These are phyloP conservation scores for Lamellibrachia luymesi DNA, from an alignment of 1,140 invertebrate genomes.

Conservation along the genomic window DNA sequence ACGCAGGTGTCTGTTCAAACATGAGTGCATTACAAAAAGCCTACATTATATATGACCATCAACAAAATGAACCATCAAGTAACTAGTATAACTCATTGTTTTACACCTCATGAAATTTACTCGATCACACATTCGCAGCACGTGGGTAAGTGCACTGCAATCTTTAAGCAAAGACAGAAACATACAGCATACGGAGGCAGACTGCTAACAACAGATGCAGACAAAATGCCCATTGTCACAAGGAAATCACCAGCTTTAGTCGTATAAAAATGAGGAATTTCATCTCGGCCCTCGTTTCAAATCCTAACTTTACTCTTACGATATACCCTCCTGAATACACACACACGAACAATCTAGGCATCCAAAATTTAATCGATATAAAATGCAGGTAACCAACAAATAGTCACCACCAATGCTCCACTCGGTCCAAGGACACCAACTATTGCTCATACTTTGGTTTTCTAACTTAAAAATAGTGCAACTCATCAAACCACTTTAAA, in stretches of 20 bases:
- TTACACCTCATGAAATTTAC: background rate
- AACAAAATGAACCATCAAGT: background rate
- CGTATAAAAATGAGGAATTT: background rate
- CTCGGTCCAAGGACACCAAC: background rate
- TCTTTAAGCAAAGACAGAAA: background rate
- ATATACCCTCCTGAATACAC: background rate
- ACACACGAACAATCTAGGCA: background rate
- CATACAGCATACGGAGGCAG: background rate
- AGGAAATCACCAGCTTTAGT: background rate
- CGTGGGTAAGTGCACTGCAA: background rate
- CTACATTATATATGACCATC: background rate
- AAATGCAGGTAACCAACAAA: background rate
- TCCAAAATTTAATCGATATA: background rate
- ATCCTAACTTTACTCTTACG: background rate
- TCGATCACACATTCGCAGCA: background rate
- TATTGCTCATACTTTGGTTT: background rate
- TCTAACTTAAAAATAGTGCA: background rate
- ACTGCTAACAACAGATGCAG: background rate
- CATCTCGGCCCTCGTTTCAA: background rate
- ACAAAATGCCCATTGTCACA: slow-evolving; percentile 4
- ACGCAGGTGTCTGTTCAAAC: background rate
- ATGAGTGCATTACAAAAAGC: background rate
- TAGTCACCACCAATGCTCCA: background rate
- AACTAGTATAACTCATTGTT: background rate
- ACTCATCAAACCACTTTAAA: background rate